Conservation (phyloP, 2,888 invertebrate genomes). For the Erannis defoliaria region DNA sequence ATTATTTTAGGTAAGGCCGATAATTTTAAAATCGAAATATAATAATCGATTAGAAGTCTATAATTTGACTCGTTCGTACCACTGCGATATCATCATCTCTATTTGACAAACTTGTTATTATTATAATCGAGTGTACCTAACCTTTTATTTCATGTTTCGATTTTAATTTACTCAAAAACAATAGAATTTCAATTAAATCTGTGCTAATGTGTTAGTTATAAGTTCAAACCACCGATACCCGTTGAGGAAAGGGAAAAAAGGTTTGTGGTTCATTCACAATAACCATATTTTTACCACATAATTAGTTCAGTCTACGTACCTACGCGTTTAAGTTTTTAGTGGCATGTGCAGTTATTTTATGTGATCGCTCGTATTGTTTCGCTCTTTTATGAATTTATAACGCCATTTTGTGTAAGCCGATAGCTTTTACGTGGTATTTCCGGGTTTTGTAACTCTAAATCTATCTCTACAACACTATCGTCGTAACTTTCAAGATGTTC, state of each 20-base stretch:
- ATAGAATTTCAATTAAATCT: conserved; percentile 56
- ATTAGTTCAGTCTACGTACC: conserved; percentile 72
- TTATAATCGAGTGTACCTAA: conserved; percentile 69
- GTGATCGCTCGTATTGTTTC: conserved; percentile 76
- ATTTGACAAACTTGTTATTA: conserved; percentile 76
- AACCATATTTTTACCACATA: conserved; percentile 61
- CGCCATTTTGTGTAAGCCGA: conserved; percentile 74
- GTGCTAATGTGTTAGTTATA: conserved; percentile 55
- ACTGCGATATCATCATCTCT: conserved; percentile 47
- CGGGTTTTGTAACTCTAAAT: conserved; percentile 11
- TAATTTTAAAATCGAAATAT: background rate
- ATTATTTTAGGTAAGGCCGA: no score
- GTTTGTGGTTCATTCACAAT: conserved; percentile 75
- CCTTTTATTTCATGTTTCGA: conserved; percentile 77
- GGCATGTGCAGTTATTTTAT: conserved; percentile 81
- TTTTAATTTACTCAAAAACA: conserved; percentile 70
- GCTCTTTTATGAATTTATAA: conserved; percentile 66
- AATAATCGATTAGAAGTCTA: background rate
- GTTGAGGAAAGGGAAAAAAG: conserved; percentile 57
- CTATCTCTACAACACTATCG: conserved; percentile 18
- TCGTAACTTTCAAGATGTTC: conserved; percentile 24
- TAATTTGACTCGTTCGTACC: conserved; percentile 8
- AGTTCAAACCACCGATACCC: conserved; percentile 45
- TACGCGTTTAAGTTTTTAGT: conserved; percentile 66
- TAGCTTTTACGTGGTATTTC: conserved; percentile 51